Percentiles rank a stretch among this genome's conserved stretches.
phyloP scores from a whole-genome alignment of 2,888 invertebrate species.

The Spilosoma lubricipeda region DNA sequence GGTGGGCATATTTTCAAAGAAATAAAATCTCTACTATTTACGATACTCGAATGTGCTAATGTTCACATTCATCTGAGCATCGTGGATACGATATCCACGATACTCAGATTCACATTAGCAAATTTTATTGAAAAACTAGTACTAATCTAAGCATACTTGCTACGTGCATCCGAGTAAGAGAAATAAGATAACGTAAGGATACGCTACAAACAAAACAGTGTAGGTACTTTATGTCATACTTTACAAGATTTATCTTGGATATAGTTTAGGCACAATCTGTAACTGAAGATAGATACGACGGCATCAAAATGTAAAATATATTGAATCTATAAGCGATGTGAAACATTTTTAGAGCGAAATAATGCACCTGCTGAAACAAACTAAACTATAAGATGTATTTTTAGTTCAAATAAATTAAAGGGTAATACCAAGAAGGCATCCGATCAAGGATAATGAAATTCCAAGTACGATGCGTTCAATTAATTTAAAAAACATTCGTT shows the following conservation, averaged over 20 bases:
- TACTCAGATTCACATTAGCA: too few species aligned
- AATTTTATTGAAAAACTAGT: too few species aligned
- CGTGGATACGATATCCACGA: too few species aligned
- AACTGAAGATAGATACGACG: not conserved
- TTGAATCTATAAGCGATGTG: not conserved
- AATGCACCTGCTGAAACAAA: conserved; percentile 39
- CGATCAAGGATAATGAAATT: conserved; percentile 76
- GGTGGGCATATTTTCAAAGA: too few species aligned
- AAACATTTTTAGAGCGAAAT: conserved; percentile 18
- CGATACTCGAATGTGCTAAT: too few species aligned
- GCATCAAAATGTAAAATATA: not conserved
- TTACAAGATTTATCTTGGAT: not conserved
- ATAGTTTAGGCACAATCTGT: not conserved
- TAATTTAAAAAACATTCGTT: conserved; percentile 85
- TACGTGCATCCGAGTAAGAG: too few species aligned
- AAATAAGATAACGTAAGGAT: too few species aligned
- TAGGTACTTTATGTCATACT: not conserved
- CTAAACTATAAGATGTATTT: conserved; percentile 35
- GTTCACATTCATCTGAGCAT: too few species aligned
- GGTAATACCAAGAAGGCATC: conserved; percentile 65
- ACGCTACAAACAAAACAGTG: too few species aligned
- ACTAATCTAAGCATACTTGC: too few species aligned
- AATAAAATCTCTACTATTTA: too few species aligned
- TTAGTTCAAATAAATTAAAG: conserved; percentile 44
- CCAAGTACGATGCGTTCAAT: conserved; percentile 78